Conservation (phyloP, 1,140 invertebrate genomes). For the Probaryconus sp. region DNA sequence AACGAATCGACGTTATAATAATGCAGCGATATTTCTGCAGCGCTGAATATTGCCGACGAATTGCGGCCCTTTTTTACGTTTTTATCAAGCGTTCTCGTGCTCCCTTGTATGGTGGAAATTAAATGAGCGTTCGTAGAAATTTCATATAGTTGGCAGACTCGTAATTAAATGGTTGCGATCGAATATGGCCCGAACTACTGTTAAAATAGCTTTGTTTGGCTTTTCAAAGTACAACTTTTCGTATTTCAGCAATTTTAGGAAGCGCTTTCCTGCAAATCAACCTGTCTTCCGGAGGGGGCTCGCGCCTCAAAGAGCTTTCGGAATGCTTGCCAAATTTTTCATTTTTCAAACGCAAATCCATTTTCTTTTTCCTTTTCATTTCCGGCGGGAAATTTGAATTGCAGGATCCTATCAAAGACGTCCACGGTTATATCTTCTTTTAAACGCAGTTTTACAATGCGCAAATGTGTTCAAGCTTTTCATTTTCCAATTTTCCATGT, state of each 20-base stretch:
- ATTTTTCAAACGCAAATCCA: too few species aligned
- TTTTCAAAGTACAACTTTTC: conserved; percentile 20
- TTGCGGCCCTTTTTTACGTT: conserved; percentile 54
- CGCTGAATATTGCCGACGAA: conserved; percentile 43
- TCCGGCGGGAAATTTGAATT: too few species aligned
- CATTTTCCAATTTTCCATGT: too few species aligned
- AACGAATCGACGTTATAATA: conserved; percentile 33
- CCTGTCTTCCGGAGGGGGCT: too few species aligned
- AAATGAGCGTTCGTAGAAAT: conserved; percentile 47
- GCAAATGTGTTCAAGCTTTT: too few species aligned
- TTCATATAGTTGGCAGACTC: conserved; percentile 55
- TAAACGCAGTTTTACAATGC: too few species aligned
- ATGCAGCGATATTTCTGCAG: conserved; percentile 37
- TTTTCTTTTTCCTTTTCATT: too few species aligned
- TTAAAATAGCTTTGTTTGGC: conserved; percentile 53
- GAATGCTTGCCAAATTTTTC: too few species aligned
- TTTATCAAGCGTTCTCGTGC: conserved; percentile 41
- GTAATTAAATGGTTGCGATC: conserved; percentile 60
- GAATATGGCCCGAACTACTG: conserved; percentile 45
- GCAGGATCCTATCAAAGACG: too few species aligned
- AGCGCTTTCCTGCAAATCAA: too few species aligned
- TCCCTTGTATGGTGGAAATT: conserved; percentile 51
- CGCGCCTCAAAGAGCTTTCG: too few species aligned
- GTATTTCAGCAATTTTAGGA: conserved; percentile 11
- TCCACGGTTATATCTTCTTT: too few species aligned